Percentiles rank a stretch among this genome's conserved stretches.
Evolutionary conservation across 1,140 invertebrate genomes (phyloP).

Genomic region (Campoletis sonorensis): DNA sequence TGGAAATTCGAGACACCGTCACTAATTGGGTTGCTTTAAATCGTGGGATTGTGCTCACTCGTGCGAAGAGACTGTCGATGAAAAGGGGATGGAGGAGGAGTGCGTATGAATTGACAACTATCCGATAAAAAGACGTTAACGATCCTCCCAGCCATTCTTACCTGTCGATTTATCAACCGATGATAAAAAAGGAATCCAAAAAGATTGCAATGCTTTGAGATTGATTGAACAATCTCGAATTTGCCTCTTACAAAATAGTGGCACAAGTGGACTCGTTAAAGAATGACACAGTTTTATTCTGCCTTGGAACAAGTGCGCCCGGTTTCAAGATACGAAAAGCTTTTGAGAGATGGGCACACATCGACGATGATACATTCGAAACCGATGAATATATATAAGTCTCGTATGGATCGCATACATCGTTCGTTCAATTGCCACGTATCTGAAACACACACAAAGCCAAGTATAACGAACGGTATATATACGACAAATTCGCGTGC

Average conservation of each 20-base stretch:
- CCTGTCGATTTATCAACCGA: too few species aligned
- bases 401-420: background rate
- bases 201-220: too few species aligned
- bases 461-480: background rate
- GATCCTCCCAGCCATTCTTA: too few species aligned
- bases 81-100: too few species aligned
- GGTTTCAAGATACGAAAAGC: background rate
- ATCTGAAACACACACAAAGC: background rate
- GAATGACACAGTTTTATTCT: background rate
- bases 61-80: too few species aligned
- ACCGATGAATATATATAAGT: too few species aligned
- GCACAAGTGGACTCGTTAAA: background rate
- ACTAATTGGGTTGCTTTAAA: too few species aligned
- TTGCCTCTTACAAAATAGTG: background rate
- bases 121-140: too few species aligned
- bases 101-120: too few species aligned
- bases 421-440: background rate
- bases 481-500: conserved; percentile 3
- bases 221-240: background rate
- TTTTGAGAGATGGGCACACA: background rate
- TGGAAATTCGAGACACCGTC: too few species aligned
- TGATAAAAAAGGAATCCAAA: too few species aligned
- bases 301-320: background rate
- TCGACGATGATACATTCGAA: background rate
- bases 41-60: too few species aligned